Conservation (phyloP, 2,113 vertebrate species). For the Hydrochoerus hydrochaeris region DNA sequence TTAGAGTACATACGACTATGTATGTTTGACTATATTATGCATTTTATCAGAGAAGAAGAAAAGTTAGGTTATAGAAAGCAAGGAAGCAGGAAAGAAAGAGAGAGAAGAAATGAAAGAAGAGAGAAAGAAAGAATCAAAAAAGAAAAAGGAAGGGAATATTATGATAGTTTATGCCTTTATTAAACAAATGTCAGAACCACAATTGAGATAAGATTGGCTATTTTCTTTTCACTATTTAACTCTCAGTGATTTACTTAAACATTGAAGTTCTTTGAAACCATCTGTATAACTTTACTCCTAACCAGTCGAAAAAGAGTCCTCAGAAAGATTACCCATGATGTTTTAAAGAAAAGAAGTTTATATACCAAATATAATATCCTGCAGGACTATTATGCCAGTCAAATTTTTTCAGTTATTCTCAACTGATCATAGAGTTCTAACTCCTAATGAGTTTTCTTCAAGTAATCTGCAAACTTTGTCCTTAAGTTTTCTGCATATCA, state of each 20-base stretch:
- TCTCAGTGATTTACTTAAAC: conserved; percentile 35
- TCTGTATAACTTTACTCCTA: neutral
- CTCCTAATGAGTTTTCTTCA: neutral
- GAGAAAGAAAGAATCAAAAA: neutral
- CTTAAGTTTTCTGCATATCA: neutral
- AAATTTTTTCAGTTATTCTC: neutral
- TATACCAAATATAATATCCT: neutral
- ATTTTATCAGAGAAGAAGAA: conserved; percentile 3
- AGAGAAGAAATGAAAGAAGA: neutral
- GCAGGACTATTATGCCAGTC: neutral
- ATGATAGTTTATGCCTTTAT: neutral
- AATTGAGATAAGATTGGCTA: neutral
- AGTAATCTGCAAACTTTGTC: neutral
- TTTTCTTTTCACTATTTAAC: neutral
- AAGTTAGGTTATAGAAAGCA: neutral
- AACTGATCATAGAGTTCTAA: neutral
- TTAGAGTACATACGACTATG: neutral
- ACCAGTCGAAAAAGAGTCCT: neutral
- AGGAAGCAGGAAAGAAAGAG: neutral
- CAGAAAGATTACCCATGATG: neutral
- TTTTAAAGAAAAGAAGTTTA: conserved; percentile 8
- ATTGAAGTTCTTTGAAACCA: neutral
- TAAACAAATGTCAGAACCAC: neutral
- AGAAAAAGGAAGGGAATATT: neutral
- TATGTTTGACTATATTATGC: neutral